Evolutionary conservation across 1,140 invertebrate genomes (phyloP).

Genomic region (Hyles euphorbiae): DNA sequence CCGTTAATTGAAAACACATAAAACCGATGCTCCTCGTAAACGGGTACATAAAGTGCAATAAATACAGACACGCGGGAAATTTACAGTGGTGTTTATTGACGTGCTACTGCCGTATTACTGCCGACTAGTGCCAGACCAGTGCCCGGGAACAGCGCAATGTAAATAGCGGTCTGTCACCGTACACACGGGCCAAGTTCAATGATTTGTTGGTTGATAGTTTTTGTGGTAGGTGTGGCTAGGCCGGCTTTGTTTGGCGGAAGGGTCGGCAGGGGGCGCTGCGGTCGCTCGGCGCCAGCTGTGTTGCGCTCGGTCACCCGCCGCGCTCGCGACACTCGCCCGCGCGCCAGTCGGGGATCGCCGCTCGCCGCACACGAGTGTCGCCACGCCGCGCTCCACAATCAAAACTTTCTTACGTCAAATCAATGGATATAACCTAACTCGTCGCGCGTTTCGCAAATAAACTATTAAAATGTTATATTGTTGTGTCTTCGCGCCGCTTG

Average conservation of each 20-base stretch:
- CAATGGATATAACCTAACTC: slow-evolving; percentile 74
- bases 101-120: background rate
- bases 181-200: slow-evolving; percentile 13
- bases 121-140: background rate
- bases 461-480: slow-evolving; percentile 51
- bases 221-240: slow-evolving; percentile 22
- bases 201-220: slow-evolving; percentile 16
- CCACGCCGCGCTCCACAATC: slow-evolving; percentile 12
- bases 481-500: slow-evolving; percentile 27
- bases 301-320: slow-evolving; percentile 12
- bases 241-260: slow-evolving; percentile 30
- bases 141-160: background rate
- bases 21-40: background rate
- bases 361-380: slow-evolving; percentile 27
- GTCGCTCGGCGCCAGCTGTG: slow-evolving; percentile 22
- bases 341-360: slow-evolving; percentile 41
- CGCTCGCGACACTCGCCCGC: slow-evolving; percentile 8
- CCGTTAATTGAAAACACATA: background rate
- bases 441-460: slow-evolving; percentile 33
- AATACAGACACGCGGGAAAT: background rate
- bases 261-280: slow-evolving; percentile 27
- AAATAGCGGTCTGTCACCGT: background rate
- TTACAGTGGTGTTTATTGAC: slow-evolving; percentile 1
- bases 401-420: slow-evolving; percentile 72
- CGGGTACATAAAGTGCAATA: background rate